phyloP scores from a whole-genome alignment of 2,888 invertebrate genomes.

The Hypercompe scribonia region DNA sequence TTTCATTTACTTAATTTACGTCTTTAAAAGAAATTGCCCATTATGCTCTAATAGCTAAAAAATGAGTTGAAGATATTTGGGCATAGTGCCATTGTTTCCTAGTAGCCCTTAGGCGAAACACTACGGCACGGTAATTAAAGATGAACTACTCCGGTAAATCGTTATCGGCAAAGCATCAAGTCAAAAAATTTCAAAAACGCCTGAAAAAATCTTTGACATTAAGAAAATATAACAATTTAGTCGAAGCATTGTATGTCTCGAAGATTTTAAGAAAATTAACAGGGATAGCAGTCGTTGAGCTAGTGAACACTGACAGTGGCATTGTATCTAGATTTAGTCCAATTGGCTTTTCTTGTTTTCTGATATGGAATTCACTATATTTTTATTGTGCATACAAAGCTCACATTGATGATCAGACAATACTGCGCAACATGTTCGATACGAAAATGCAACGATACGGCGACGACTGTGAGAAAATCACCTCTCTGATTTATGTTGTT shows the following conservation, averaged over 20 bases:
- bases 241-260: conserved; percentile 58
- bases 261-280: conserved; percentile 55
- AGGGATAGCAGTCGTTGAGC: conserved; percentile 58
- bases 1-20: conserved; percentile 8
- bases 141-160: conserved; percentile 13
- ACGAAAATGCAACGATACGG: conserved; percentile 72
- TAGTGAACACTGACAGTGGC: conserved; percentile 34
- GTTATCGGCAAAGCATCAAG: conserved; percentile 8
- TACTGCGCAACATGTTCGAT: conserved; percentile 66
- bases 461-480: conserved; percentile 65
- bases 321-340: conserved; percentile 51
- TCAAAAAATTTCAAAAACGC: conserved; percentile 30
- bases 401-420: conserved; percentile 62
- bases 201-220: conserved; percentile 33
- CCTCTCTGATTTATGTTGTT: conserved; percentile 56
- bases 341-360: conserved; percentile 55
- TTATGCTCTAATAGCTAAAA: not conserved
- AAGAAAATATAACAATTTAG: conserved; percentile 56
- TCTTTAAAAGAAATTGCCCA: conserved; percentile 1
- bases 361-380: conserved; percentile 58
- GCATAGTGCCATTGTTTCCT: not conserved
- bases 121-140: not conserved
- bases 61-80: not conserved
- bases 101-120: not conserved
- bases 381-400: conserved; percentile 62